phyloP scores from a whole-genome alignment of 1,140 invertebrate species.

The Hestina assimilis region DNA sequence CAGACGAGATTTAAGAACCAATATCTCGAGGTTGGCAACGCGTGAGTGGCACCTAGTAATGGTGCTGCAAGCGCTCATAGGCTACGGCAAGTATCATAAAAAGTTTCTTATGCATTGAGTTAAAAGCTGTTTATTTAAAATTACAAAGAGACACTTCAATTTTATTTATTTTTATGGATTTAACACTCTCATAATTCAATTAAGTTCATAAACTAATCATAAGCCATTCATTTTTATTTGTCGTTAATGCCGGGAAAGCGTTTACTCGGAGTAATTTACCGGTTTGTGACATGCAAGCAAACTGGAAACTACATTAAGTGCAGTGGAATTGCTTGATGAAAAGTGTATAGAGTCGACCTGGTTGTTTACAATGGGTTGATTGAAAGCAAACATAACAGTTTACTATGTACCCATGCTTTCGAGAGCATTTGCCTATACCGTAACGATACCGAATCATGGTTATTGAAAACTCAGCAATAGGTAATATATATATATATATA shows the following conservation, averaged over 20 bases:
- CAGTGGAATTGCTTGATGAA: conserved; percentile 27
- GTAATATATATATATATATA: too few species aligned
- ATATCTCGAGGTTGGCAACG: too few species aligned
- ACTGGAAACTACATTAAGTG: conserved; percentile 24
- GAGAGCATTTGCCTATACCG: neutral
- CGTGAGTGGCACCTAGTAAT: too few species aligned
- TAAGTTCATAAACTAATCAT: neutral
- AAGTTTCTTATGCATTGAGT: too few species aligned
- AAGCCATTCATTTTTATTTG: neutral
- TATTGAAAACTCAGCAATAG: too few species aligned
- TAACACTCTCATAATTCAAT: neutral
- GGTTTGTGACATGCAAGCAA: conserved; percentile 8
- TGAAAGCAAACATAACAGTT: conserved; percentile 28
- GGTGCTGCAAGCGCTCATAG: too few species aligned
- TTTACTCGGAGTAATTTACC: conserved; percentile 2
- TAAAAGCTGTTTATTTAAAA: too few species aligned
- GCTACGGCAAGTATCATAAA: too few species aligned
- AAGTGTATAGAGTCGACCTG: conserved; percentile 18
- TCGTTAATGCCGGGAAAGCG: neutral
- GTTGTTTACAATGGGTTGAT: conserved; percentile 27
- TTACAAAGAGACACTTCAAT: too few species aligned
- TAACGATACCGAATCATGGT: neutral
- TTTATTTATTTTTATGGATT: neutral
- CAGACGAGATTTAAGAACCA: too few species aligned
- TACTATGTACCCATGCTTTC: neutral